Evolutionary conservation across 2,888 invertebrate genomes (phyloP), one percentile per base, ranked within the genome.

Genomic region (Cephus rjabovi): DNA sequence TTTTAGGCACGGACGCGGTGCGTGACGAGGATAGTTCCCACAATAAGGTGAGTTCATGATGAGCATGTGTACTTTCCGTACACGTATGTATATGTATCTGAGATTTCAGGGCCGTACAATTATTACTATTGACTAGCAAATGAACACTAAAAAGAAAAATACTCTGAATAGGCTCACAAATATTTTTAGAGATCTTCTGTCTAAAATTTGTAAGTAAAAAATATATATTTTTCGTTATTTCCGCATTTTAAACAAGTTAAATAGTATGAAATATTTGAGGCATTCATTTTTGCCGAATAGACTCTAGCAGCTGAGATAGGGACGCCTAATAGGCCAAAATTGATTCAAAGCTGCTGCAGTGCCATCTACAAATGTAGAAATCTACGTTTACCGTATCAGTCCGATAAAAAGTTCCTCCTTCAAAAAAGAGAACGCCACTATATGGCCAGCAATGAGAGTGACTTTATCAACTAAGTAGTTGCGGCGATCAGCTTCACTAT

Each of bases 1-100:
- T 86, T 86, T 82, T 82, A 85, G 82, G 83, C 81, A 79, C 80
- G 79, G 81, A 83, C 79, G 78, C 83, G 83, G 76, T 84, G 85
- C 84, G 83, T 83, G 84, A 80, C 82, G 88, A 82, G 79, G 81
- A 81, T 81, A 80, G 83, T 88, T 85, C 85, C 83, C 82, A 84
- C 82, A 79, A 81, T 83, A 79, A 82, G 82, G 78, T 23, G 76
- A 81, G 77, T 78, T 78, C 71, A 34, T 33, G 31, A 71, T 34
- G 71, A 31, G 71, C 30, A 12, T 71, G 31, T 71, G 71, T 71
- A 71, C 31, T 31, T 34, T 56, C 33, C 12, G 71, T 34, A 34
- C 31, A 15, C 31, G 33, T 34, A 23, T 71, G 71, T 34, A 71
- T 31, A 34, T 23, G 9, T 71, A 23, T 35, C 35, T 35, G 15